A percentile compares a stretch with the other conserved stretches of the same genome.
Evolutionary conservation across 2,888 invertebrate species (phyloP).

Genomic region (Amiota minor): DNA sequence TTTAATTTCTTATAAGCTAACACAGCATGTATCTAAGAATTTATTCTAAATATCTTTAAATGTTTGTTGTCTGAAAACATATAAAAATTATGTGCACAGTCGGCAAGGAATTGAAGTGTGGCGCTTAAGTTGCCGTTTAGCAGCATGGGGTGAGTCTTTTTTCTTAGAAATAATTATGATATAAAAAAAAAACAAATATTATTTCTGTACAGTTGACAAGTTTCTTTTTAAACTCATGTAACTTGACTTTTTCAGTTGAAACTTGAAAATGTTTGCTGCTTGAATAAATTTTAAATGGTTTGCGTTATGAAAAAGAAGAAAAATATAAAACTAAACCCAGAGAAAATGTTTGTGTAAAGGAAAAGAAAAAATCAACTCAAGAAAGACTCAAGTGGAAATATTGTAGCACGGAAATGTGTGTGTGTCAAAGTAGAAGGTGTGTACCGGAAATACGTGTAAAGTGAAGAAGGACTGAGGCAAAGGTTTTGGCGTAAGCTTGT

Average conservation of each 20-base stretch:
- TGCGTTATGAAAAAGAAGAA: not conserved
- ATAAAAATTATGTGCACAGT: slow-evolving; percentile 10
- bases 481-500: not conserved
- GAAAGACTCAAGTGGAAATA: not conserved
- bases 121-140: not conserved
- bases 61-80: not conserved
- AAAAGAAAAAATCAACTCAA: not conserved
- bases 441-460: not conserved
- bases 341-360: not conserved
- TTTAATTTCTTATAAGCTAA: not conserved
- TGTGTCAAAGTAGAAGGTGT: not conserved
- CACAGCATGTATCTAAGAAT: not conserved
- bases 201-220: slow-evolving; percentile 7
- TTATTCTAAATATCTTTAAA: slow-evolving; percentile 2
- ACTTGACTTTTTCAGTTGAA: slow-evolving; percentile 8
- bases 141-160: not conserved
- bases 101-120: not conserved
- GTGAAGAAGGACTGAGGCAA: not conserved
- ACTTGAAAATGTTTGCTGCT: slow-evolving; percentile 60
- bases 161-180: not conserved
- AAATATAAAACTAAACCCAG: no score
- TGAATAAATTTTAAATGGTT: slow-evolving; percentile 58
- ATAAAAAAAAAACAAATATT: not conserved
- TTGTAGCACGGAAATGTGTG: not conserved
- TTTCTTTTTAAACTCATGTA: not conserved